Evolutionary conservation across 2,797 vertebrate species (phyloP), one percentile per base, ranked within the genome.

Genomic region (Tiaroga cobitis): DNA sequence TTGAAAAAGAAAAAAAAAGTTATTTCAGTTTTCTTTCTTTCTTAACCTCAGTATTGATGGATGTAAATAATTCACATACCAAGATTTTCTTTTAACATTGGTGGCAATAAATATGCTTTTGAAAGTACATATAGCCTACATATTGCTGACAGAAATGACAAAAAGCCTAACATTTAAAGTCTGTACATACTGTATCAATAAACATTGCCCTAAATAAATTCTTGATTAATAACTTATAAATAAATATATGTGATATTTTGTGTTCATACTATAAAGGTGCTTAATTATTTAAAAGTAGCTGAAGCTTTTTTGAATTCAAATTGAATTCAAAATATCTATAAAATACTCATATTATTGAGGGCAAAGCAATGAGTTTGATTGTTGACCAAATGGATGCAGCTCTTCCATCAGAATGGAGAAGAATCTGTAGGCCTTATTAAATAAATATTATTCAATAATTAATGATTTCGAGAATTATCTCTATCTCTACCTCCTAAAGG

Each of bases 381-480:
- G 26, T 59, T 56, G 49, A 86, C 37, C 63, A 65, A 9, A 78
- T 46, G 70, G 81, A 84, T 32, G 80, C 82, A 81, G 85, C 83
- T 87, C 80, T 86, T 88, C 86, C 83, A 76, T 73, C 80, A 79
- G 74, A 37, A 76, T 73, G 29, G 59, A 69, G 61, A 79, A 84
- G 73, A 79, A 84, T 72, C 83, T 86, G 83, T 88, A 88, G 32
- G 7, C 80, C 15, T 72, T 76, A 68, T 80, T 43, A 88, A 81
- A 80, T 85, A 79, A 49, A 49, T 86, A 86, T 82, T 81, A 39
- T 78, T 84, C 15, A 75, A 83, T 61, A 21, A 29, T 68, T 24
- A 75, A 76, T 84, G 8, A 46, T 76, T 79, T 84, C 3, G 11
- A 54, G 41, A 51, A 34, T 49, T 29, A 70, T 65, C 78, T 87